A percentile compares a stretch with the other conserved stretches of the same genome.
phyloP scores from a whole-genome alignment of 2,797 vertebrate species.

The Nyctibius grandis region DNA sequence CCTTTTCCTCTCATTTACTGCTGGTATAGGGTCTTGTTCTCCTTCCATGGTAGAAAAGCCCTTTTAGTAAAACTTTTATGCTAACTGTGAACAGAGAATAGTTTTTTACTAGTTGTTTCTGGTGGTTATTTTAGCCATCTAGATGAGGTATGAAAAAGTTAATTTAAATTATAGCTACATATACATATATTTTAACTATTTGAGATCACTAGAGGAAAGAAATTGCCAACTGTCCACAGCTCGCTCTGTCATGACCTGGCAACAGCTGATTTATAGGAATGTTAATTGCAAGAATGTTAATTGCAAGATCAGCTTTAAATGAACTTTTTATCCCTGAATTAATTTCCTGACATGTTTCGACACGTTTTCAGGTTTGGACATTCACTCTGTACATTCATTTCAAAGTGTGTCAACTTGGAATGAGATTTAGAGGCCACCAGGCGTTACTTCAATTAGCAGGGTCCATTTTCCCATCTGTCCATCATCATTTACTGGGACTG shows the following conservation, averaged over 20 bases:
- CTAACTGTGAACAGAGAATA: background rate
- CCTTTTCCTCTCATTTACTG: background rate
- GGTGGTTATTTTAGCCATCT: background rate
- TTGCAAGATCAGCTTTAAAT: constrained; percentile 65
- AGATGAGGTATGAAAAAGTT: background rate
- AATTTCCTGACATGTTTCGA: constrained; percentile 59
- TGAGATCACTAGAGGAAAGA: background rate
- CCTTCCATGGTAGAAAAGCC: background rate
- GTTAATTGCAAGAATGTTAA: constrained; percentile 66
- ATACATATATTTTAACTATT: background rate
- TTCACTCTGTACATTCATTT: constrained; percentile 44
- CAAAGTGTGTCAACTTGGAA: constrained; percentile 54
- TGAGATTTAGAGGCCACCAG: constrained; percentile 49
- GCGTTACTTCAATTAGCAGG: constrained; percentile 27
- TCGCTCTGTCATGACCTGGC: background rate
- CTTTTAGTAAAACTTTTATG: background rate
- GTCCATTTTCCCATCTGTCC: background rate
- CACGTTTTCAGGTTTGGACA: constrained; percentile 49
- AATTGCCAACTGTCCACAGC: background rate
- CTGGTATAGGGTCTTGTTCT: background rate
- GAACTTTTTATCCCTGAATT: constrained; percentile 58
- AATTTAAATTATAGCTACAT: background rate
- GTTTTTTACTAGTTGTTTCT: background rate
- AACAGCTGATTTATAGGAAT: constrained; percentile 65
- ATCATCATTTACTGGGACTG: constrained; percentile 22